These are phyloP conservation scores for Aelia acuminata DNA, from an alignment of 2,888 invertebrate genomes.

Conservation along the genomic window DNA sequence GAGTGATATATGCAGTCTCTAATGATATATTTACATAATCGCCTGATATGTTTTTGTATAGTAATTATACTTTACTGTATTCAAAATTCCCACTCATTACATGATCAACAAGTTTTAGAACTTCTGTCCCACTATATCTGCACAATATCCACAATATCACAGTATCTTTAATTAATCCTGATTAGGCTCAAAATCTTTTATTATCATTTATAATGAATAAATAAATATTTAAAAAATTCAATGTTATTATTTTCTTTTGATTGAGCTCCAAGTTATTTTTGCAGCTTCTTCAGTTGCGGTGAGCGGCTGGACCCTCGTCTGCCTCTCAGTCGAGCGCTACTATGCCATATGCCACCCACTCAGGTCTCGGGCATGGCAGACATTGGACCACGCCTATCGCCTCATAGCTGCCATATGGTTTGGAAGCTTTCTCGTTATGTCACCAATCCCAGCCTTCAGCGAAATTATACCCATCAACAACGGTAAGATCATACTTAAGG, in stretches of 20 bases:
- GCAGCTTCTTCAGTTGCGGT: constrained; percentile 83
- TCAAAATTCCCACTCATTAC: too few relatives aligned
- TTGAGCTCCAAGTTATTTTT: constrained; percentile 67
- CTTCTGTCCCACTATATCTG: too few relatives aligned
- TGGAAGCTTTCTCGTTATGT: constrained; percentile 77
- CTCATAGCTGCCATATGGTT: constrained; percentile 79
- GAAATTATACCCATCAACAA: constrained; percentile 72
- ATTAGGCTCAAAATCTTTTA: too few relatives aligned
- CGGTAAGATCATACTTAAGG: constrained; percentile 61
- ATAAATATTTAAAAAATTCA: too few relatives aligned
- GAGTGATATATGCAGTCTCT: too few relatives aligned
- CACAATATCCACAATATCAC: too few relatives aligned
- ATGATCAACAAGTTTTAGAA: too few relatives aligned
- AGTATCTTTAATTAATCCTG: too few relatives aligned
- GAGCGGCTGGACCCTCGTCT: constrained; percentile 83
- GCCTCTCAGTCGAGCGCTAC: constrained; percentile 83
- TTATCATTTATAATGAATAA: too few relatives aligned
- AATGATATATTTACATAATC: too few relatives aligned
- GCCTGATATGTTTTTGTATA: too few relatives aligned
- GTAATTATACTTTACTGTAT: too few relatives aligned
- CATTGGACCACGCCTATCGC: constrained; percentile 80
- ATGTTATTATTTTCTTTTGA: background rate
- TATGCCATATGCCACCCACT: constrained; percentile 85
- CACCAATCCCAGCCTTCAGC: constrained; percentile 76
- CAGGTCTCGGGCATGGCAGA: constrained; percentile 82